Conservation (phyloP, 2,888 invertebrate genomes). For the Archips crataeganus region DNA sequence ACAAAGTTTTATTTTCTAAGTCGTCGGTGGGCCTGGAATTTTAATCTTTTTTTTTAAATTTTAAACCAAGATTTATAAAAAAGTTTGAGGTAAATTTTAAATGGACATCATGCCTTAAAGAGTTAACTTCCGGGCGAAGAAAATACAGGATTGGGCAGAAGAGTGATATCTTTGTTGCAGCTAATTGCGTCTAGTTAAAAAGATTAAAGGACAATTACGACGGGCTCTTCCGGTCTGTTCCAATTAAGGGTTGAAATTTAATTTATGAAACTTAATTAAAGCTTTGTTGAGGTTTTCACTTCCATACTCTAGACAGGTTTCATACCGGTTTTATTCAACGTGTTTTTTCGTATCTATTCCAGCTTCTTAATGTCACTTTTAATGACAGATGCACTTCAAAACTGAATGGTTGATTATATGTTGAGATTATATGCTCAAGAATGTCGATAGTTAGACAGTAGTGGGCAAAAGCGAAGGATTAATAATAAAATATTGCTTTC, state of each 20-base stretch:
- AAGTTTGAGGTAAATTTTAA: conserved; percentile 4
- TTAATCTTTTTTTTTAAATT: background rate
- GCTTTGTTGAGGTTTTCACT: background rate
- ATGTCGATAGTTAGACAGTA: no score
- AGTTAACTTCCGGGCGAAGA: conserved; percentile 13
- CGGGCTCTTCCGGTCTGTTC: background rate
- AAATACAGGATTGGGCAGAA: conserved; percentile 20
- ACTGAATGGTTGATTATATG: no score
- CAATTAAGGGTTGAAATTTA: conserved; percentile 9
- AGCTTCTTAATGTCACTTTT: no score
- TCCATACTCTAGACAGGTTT: background rate
- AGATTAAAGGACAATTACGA: conserved; percentile 27
- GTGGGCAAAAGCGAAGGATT: no score
- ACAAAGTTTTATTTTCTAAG: background rate
- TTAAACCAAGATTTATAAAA: background rate
- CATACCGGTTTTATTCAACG: background rate
- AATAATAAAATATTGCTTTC: no score
- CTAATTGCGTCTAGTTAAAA: conserved; percentile 22
- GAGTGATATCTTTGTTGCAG: conserved; percentile 25
- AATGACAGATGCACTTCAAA: no score
- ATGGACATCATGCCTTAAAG: conserved; percentile 5
- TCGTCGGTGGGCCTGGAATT: background rate
- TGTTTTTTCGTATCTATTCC: background rate
- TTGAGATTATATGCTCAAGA: no score
- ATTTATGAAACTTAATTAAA: background rate